Percentiles rank a stretch among this genome's conserved stretches.
phyloP scores from a whole-genome alignment of 2,113 vertebrate genomes.

The Diphyllodes magnificus region DNA sequence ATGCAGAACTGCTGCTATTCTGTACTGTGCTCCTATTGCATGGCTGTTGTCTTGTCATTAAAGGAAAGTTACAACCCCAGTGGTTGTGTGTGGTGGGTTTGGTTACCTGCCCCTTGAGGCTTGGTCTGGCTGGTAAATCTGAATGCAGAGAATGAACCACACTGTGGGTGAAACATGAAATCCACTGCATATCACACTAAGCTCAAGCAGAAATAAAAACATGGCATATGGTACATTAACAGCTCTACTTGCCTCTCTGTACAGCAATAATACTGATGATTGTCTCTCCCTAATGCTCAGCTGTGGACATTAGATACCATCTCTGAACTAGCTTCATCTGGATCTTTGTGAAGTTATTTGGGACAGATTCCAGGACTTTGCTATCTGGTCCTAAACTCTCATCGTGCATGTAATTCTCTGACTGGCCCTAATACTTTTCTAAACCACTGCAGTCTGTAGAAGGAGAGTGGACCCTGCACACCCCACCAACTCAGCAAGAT shows the following conservation, averaged over 20 bases:
- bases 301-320: not conserved
- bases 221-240: not conserved
- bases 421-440: not conserved
- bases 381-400: not conserved
- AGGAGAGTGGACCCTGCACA: not conserved
- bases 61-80: not conserved
- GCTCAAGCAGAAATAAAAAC: not conserved
- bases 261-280: not conserved
- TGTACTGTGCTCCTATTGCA: not conserved
- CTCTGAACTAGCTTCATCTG: not conserved
- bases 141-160: not conserved
- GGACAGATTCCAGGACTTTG: not conserved
- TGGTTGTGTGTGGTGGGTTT: not conserved
- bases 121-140: not conserved
- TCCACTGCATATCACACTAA: fast-evolving
- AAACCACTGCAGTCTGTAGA: not conserved
- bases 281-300: not conserved
- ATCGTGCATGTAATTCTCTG: not conserved
- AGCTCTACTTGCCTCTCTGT: not conserved
- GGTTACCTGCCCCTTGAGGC: not conserved
- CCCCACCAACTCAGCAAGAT: not conserved
- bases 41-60: not conserved
- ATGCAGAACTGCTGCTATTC: not conserved
- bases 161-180: not conserved
- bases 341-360: not conserved